Conservation (phyloP, 2,888 invertebrate genomes). For the Oscheius sp. region DNA sequence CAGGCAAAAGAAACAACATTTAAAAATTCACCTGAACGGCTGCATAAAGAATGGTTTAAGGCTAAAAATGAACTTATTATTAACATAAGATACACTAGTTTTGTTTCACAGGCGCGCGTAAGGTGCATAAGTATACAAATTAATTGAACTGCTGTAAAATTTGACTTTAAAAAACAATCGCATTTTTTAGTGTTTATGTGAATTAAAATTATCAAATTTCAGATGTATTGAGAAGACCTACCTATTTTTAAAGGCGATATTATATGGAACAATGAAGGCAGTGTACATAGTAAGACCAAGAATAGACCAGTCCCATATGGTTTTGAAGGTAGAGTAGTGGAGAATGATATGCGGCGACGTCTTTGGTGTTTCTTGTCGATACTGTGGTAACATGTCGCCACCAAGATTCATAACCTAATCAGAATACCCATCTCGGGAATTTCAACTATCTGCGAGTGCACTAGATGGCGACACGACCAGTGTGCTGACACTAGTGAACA, state of each 20-base stretch:
- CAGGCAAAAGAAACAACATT: conserved; percentile 14
- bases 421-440: neutral
- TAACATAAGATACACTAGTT: neutral
- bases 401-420: conserved; percentile 85
- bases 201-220: neutral
- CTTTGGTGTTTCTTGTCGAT: conserved; percentile 98
- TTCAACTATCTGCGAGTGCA: neutral
- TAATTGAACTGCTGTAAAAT: no score
- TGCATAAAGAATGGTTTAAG: conserved; percentile 53
- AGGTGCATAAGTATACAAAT: no score
- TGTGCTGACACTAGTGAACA: neutral
- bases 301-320: conserved; percentile 98
- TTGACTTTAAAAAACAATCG: neutral
- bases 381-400: conserved; percentile 96
- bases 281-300: conserved; percentile 99
- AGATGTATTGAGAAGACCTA: conserved; percentile 71
- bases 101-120: neutral
- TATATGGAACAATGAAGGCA: conserved; percentile 97
- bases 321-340: conserved; percentile 98
- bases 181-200: neutral
- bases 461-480: neutral
- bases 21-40: conserved; percentile 34
- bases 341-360: conserved; percentile 98
- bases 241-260: conserved; percentile 98
- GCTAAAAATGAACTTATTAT: conserved; percentile 56